Evolutionary conservation across 2,113 vertebrate species (phyloP).

Genomic region (Verasper variegatus): DNA sequence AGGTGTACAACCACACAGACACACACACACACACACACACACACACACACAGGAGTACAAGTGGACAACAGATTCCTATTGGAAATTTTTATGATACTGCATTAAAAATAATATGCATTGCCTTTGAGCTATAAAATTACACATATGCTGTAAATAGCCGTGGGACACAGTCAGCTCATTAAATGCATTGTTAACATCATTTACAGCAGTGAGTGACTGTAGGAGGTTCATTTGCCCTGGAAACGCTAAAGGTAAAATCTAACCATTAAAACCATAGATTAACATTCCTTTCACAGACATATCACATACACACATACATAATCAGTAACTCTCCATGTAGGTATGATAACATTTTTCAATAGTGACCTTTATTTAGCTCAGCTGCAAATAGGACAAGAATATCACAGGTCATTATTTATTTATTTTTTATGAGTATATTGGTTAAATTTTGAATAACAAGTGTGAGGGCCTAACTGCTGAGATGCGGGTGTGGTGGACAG

Average conservation of each 20-base stretch:
- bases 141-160: slow-evolving; percentile 32
- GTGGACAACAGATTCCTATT: slow-evolving; percentile 8
- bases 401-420: no score
- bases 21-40: no score
- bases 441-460: no score
- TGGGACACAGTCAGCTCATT: slow-evolving; percentile 26
- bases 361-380: no score
- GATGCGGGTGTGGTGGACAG: no score
- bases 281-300: no score
- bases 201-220: slow-evolving; percentile 24
- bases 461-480: no score
- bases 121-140: slow-evolving; percentile 23
- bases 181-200: slow-evolving; percentile 41
- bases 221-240: slow-evolving; percentile 14
- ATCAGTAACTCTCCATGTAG: background rate
- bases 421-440: background rate
- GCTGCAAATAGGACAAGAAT: background rate
- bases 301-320: background rate
- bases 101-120: slow-evolving; percentile 25
- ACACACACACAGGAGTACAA: background rate
- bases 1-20: no score
- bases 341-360: background rate
- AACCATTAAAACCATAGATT: no score
- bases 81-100: slow-evolving; percentile 10
- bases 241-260: background rate